These are phyloP conservation scores for Aleiodes leptofemur DNA, from an alignment of 2,888 invertebrate genomes.

Conservation along the genomic window DNA sequence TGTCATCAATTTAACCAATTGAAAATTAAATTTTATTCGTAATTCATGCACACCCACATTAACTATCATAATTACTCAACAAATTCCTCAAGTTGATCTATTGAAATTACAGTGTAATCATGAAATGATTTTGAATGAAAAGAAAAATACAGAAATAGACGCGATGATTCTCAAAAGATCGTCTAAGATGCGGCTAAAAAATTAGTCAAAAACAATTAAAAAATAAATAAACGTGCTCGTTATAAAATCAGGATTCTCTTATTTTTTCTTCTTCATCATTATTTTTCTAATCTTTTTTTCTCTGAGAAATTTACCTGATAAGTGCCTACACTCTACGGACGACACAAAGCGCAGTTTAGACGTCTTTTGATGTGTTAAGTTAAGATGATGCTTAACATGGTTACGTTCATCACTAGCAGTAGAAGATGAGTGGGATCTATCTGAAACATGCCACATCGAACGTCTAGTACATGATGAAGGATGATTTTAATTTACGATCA, in stretches of 20 bases:
- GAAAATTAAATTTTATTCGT: not conserved
- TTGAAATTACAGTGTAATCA: too few species aligned
- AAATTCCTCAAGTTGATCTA: too few species aligned
- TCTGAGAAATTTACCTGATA: conserved; percentile 80
- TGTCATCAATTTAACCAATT: too few species aligned
- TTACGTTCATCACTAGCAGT: conserved; percentile 77
- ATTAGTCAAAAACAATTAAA: conserved; percentile 1
- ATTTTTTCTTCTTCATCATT: not conserved
- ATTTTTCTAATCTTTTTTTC: conserved; percentile 25
- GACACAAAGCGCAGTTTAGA: conserved; percentile 89
- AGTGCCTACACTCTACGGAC: conserved; percentile 88
- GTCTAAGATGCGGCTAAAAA: conserved; percentile 9
- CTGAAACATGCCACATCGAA: conserved; percentile 78
- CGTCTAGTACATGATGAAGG: conserved; percentile 62
- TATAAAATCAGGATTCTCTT: too few species aligned
- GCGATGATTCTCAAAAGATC: not conserved
- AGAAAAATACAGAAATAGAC: not conserved
- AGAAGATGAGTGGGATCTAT: conserved; percentile 79
- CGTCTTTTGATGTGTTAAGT: conserved; percentile 77
- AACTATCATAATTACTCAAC: not conserved
- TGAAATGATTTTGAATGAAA: not conserved
- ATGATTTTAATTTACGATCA: conserved; percentile 49
- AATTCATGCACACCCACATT: not conserved
- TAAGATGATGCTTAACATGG: conserved; percentile 73
- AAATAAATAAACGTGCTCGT: too few species aligned